These are phyloP conservation scores for Elanus axillaris DNA, from an alignment of 2,113 vertebrate genomes.

Conservation along the genomic window DNA sequence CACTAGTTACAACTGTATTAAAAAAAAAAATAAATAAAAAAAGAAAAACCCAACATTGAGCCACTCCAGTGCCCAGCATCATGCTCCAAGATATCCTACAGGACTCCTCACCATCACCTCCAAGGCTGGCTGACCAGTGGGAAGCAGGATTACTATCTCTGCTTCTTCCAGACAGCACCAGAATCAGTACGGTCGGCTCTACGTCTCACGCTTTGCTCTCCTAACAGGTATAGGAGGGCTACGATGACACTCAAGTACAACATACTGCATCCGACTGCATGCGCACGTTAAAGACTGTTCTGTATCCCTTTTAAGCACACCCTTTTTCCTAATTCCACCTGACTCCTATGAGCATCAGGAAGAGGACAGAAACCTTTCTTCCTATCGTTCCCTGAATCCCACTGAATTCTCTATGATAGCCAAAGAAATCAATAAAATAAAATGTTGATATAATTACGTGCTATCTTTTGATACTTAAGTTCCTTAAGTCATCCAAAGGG, in stretches of 20 bases:
- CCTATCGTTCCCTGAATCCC: background rate
- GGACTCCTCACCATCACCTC: background rate
- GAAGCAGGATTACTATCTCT: background rate
- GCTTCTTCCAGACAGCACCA: background rate
- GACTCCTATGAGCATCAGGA: background rate
- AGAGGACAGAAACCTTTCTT: background rate
- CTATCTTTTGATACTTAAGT: background rate
- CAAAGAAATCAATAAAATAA: background rate
- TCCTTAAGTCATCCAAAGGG: background rate
- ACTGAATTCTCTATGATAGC: background rate
- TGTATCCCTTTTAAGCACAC: background rate
- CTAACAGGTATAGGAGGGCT: background rate
- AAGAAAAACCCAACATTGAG: background rate
- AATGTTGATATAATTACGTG: rapidly evolving
- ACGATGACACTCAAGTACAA: background rate
- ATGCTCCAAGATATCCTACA: background rate
- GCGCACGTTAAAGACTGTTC: background rate
- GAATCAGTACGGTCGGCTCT: rapidly evolving
- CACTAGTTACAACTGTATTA: rapidly evolving
- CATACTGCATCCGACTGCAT: rapidly evolving
- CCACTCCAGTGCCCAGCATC: background rate
- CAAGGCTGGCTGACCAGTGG: background rate
- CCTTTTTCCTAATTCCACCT: background rate
- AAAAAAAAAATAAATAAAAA: too few relatives aligned
- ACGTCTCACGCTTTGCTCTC: background rate